A percentile compares a stretch with the other conserved stretches of the same genome.
Evolutionary conservation across 2,113 vertebrate genomes (phyloP).

Genomic region (Callospermophilus lateralis): DNA sequence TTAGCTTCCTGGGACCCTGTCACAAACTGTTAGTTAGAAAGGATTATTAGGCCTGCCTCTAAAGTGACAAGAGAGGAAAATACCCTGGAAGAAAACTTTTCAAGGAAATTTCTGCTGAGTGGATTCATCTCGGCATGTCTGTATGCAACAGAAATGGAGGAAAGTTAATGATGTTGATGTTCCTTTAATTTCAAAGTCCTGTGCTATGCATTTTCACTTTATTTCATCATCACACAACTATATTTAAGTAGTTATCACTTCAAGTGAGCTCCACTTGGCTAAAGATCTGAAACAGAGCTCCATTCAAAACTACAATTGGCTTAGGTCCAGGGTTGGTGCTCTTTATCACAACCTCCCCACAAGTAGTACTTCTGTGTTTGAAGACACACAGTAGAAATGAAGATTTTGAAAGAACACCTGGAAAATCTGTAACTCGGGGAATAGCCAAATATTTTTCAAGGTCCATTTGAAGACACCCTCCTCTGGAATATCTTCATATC

Average conservation of each 20-base stretch:
- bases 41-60: background rate
- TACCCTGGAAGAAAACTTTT: background rate
- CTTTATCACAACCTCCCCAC: background rate
- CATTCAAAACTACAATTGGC: background rate
- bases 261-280: slow-evolving; percentile 1
- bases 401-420: slow-evolving; percentile 5
- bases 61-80: background rate
- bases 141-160: background rate
- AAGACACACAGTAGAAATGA: background rate
- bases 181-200: slow-evolving; percentile 57
- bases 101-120: slow-evolving; percentile 40
- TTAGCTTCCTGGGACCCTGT: slow-evolving; percentile 17
- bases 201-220: slow-evolving; percentile 9
- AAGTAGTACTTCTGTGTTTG: background rate
- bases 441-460: background rate
- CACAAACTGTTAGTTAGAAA: background rate
- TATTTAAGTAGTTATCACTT: background rate
- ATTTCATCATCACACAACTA: slow-evolving; percentile 19
- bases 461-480: background rate
- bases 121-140: background rate
- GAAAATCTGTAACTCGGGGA: slow-evolving; percentile 1
- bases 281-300: background rate
- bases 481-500: background rate
- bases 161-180: background rate
- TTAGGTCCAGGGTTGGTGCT: background rate